Conservation (phyloP, 2,113 vertebrate species). For the Epinephelus cyanopodus region DNA sequence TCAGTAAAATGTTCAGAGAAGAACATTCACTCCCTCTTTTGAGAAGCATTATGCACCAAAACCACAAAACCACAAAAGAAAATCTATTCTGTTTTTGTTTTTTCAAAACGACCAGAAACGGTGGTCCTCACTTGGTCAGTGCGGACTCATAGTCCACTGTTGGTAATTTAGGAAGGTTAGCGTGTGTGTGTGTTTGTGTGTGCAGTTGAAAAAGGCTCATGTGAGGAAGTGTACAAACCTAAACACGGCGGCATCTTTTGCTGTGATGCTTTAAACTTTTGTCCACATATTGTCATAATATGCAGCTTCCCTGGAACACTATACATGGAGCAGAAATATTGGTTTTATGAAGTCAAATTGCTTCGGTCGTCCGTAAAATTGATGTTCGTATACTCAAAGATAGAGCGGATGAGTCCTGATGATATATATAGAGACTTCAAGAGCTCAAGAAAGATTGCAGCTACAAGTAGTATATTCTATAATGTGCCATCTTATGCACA, state of each 20-base stretch:
- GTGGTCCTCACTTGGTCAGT: too few species aligned
- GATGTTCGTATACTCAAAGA: background rate
- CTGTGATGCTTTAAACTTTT: background rate
- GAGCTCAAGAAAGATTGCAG: background rate
- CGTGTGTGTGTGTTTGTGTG: slow-evolving; percentile 17
- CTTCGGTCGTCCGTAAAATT: background rate
- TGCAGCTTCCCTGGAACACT: background rate
- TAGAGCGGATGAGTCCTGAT: background rate
- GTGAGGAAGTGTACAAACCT: background rate
- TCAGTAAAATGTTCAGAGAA: too few species aligned
- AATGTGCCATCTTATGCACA: background rate
- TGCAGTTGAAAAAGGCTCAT: background rate
- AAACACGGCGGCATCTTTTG: background rate
- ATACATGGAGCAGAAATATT: background rate
- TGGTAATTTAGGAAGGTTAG: too few species aligned
- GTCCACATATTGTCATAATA: background rate
- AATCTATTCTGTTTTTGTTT: too few species aligned
- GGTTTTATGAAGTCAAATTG: background rate
- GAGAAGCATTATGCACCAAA: too few species aligned
- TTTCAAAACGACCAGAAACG: too few species aligned
- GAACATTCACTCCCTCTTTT: too few species aligned
- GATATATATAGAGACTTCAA: background rate
- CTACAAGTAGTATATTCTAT: background rate
- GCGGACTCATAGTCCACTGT: too few species aligned
- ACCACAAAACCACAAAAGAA: too few species aligned